Base-by-base conservation (phyloP, 1,140 invertebrate species). In the Sitodiplosis mosellana region DNA sequence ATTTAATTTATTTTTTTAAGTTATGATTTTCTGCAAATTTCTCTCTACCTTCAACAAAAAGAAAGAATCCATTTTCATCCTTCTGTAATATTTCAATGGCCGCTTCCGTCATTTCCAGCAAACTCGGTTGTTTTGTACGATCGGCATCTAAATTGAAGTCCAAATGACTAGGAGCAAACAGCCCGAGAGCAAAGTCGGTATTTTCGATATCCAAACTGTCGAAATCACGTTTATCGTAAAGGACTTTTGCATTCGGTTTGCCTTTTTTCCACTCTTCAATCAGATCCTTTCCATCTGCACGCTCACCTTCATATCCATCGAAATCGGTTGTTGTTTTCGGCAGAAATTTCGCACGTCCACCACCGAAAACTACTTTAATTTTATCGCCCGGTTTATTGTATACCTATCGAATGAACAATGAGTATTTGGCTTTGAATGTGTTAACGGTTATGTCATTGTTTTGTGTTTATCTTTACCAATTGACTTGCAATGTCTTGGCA, bases 51-150 rank as follows among this genome's bases (percentile, higher is more conserved):
- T 78, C 76, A 2, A 77, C 70, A 46, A 78, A 74, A 0, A 78
- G 60, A 34, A 77, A 74, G 52, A 65, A 78, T 19, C 85, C 84
- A 8, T 80, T 72, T 14, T 81, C 82, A 12, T 81, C 72, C 17
- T 80, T 75, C 19, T 62, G 47, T 1, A 90, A 63, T 2, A 86
- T 67, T 46, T 74, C 67, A 17, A 89, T 74, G 0, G 86, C 83
- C 38, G 72, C 73, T 53, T 72, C 63, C 1, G 79, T 81, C 83
- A 90, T 87, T 59, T 87, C 79, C 10, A 69, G 69, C 1, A 90
- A 62, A 1, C 82, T 80, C 0, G 84, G 83, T 68, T 60, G 78
- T 51, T 64, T 80, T 59, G 33, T 33, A 67, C 56, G 76, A 53
- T 65, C 77, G 57, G 21, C 69, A 55, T 73, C 59, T 47, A 66